Evolutionary conservation across 2,888 invertebrate genomes (phyloP), one percentile per base, ranked within the genome.

Genomic region (Philopedon plagiatum): DNA sequence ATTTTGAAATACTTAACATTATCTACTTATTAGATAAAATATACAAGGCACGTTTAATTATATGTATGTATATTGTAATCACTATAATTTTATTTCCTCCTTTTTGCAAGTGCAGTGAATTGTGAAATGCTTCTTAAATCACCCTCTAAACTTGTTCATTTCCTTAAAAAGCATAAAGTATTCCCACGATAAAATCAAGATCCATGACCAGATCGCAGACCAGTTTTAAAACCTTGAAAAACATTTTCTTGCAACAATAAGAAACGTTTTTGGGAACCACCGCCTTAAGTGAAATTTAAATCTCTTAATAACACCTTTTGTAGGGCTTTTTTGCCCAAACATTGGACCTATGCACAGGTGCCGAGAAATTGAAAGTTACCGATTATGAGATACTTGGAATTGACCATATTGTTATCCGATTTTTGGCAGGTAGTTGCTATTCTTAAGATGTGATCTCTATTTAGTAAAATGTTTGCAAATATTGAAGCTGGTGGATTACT

Each of bases 231-330:
- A 34, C 19, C 44, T 44, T 64, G 64, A 64, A 58, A 65, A 67
- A 49, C 58, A 61, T 49, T 67, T 67, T 49, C n/a, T 46, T 1
- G 7, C 44, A 49, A 71, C 65, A 71, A 71, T 71, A 60, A 15
- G 34, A 32, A 49, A 58, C 79, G 78, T 78, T 79, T 79, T 78
- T 75, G 68, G 75, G 77, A 77, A 77, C 76, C 78, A 79, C 77
- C 78, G 67, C 65, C 70, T 77, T 76, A 77, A 78, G 78, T 76
- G 78, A 78, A 80, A 78, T 76, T 77, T 74, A 80, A 78, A 80
- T 79, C 80, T 79, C 68, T 77, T 80, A 80, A 80, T 80, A 72
- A 78, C 80, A 77, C 79, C 79, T 80, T 67, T 65, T 64, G 41
- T 49, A 29, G 26, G 13, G 26, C 11, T 13, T 37, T 54, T 63